phyloP scores from a whole-genome alignment of 2,888 invertebrate species.

The Deilephila porcellus region DNA sequence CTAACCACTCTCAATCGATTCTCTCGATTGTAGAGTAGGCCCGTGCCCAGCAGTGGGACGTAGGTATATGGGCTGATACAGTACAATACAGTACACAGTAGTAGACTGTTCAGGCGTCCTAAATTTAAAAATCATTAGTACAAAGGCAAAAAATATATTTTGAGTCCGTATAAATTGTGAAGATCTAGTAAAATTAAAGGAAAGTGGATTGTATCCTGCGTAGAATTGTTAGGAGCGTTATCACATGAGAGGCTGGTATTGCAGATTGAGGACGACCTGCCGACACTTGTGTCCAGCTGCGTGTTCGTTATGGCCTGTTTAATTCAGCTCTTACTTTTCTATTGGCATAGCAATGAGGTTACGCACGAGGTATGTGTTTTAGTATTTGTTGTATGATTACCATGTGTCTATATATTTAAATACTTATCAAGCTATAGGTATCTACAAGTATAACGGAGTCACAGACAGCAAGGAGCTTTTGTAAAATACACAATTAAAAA shows the following conservation, averaged over 20 bases:
- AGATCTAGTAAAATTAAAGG: not conserved
- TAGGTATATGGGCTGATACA: too few species aligned
- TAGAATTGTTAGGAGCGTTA: not conserved
- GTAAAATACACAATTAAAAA: too few species aligned
- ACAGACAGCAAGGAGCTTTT: too few species aligned
- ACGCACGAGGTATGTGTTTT: constrained; percentile 54
- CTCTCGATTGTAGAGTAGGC: too few species aligned
- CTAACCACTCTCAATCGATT: too few species aligned
- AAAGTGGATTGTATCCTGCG: constrained; percentile 3
- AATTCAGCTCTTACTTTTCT: constrained; percentile 65
- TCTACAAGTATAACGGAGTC: not conserved
- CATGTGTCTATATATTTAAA: not conserved
- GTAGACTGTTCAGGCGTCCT: too few species aligned
- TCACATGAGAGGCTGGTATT: constrained; percentile 34
- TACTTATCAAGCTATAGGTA: not conserved
- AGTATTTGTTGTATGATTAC: not conserved
- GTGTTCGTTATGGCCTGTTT: constrained; percentile 58
- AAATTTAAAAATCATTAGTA: not conserved
- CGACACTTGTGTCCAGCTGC: constrained; percentile 54
- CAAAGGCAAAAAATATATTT: not conserved
- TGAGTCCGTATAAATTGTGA: not conserved
- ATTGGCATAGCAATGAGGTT: constrained; percentile 71
- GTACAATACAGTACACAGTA: too few species aligned
- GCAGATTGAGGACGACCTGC: constrained; percentile 59
- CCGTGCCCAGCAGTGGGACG: too few species aligned